Base-by-base conservation (phyloP, 2,797 vertebrate species). In the Argentina silus region DNA sequence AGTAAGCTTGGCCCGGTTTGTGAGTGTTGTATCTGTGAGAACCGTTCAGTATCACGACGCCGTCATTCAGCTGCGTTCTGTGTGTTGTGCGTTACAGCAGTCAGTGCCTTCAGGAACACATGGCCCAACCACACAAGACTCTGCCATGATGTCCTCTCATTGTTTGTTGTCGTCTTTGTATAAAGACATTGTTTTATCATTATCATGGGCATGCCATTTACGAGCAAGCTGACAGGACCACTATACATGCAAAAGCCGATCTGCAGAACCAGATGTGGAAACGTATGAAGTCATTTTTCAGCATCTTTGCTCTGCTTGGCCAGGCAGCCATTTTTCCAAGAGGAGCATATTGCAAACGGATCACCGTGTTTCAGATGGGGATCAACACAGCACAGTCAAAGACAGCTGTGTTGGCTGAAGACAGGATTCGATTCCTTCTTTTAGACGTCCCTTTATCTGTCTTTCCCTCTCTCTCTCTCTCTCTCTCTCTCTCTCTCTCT, bases 1-100 rank as follows among this genome's bases (percentile, higher is more conserved):
- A 57, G 55, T 9, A 23, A 57, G 17, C 7, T 12, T 62, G 27
- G 7, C 1, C 6, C 42, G 15, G 2, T 17, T 15, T 51, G 17
- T 64, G 45, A 51, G 8, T 65, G 27, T 19, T 17, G 67, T 45
- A 23, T 12, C 67, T 23, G 45, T 65, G 60, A 67, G 47, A 65
- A 75, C 67, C 45, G 50, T 44, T 19, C 64, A 15, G 14, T 8
- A 27, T 75, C 23, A 63, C 3, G 27, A 43, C 63, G 59, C 55
- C 42, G 48, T 75, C 11, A 63, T 63, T 69, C 10, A n/a, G 17
- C 55, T 17, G 36, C n/a, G 61, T 8, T 7, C 12, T 44, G 36
- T 17, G 23, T 27, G 60, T 43, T 10, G 61, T 6, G 57, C 5
- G 9, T 15, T 1, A 36, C 27, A 4, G 27, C 27, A 36, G 27